These are phyloP conservation scores for Ariolimax columbianus DNA, from an alignment of 2,888 invertebrate genomes.

Conservation along the genomic window DNA sequence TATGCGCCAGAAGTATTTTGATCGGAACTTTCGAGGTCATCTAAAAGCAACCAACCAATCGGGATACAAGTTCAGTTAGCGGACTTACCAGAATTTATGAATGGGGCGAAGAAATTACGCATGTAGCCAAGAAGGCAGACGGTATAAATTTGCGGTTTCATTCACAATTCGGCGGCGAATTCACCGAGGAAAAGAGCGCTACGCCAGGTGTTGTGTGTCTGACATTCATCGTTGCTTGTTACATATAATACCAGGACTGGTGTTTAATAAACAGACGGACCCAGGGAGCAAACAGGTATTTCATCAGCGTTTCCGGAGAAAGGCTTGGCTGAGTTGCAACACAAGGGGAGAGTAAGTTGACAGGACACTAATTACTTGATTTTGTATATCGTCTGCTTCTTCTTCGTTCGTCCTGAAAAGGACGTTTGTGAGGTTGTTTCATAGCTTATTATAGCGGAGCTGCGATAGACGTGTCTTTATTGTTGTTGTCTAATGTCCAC, in stretches of 20 bases:
- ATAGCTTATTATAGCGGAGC: too few relatives aligned
- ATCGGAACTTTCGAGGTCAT: too few relatives aligned
- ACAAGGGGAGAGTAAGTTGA: background rate
- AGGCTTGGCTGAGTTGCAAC: background rate
- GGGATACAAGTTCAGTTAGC: background rate
- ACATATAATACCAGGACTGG: background rate
- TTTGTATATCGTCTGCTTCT: too few relatives aligned
- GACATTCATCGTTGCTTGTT: background rate
- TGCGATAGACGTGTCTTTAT: too few relatives aligned
- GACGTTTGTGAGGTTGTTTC: too few relatives aligned
- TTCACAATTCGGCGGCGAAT: background rate
- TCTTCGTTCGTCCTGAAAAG: too few relatives aligned
- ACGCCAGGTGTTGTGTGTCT: background rate
- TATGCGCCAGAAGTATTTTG: too few relatives aligned
- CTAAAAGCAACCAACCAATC: constrained; percentile 12
- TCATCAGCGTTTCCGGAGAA: constrained; percentile 9
- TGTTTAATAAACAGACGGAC: background rate
- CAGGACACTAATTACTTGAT: background rate
- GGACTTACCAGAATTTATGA: constrained; percentile 4
- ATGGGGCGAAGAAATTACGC: constrained; percentile 28
- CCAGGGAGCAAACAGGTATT: background rate
- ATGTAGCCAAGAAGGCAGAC: background rate
- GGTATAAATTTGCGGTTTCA: constrained; percentile 23
- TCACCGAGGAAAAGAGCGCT: background rate
- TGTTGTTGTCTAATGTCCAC: too few relatives aligned